Evolutionary conservation across 2,888 invertebrate species (phyloP).

Genomic region (Oxytorus armatus): DNA sequence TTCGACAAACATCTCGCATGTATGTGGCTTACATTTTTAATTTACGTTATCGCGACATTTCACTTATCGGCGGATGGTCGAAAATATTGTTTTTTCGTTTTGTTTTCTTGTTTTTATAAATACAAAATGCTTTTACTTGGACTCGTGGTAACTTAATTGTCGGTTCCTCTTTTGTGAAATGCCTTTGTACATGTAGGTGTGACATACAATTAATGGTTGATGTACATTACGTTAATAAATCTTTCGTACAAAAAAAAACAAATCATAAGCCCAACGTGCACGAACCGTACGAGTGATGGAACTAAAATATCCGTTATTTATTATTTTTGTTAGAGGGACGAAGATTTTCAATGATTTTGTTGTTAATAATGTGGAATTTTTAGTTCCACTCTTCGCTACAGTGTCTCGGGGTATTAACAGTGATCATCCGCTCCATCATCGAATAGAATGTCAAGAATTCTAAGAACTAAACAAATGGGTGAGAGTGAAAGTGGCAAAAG

Average conservation of each 20-base stretch:
- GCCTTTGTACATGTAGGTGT: slow-evolving; percentile 76
- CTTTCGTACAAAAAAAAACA: slow-evolving; percentile 63
- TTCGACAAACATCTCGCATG: slow-evolving; percentile 40
- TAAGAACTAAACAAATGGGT: slow-evolving; percentile 26
- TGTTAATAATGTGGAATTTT: slow-evolving; percentile 17
- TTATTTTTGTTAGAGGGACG: slow-evolving; percentile 30
- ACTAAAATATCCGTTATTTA: slow-evolving; percentile 28
- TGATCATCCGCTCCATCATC: too few relatives aligned
- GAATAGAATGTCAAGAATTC: slow-evolving; percentile 44
- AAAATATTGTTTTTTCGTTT: not conserved
- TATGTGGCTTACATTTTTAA: slow-evolving; percentile 37
- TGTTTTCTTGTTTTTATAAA: slow-evolving; percentile 2
- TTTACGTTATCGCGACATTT: slow-evolving; percentile 52
- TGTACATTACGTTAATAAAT: slow-evolving; percentile 70
- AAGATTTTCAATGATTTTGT: slow-evolving; percentile 12
- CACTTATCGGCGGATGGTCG: not conserved
- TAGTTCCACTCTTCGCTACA: slow-evolving; percentile 17
- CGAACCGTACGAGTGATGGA: slow-evolving; percentile 33
- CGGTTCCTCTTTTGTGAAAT: slow-evolving; percentile 60
- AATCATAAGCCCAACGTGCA: slow-evolving; percentile 42
- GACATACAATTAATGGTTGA: slow-evolving; percentile 72
- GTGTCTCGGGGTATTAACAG: too few relatives aligned
- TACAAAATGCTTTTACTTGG: slow-evolving; percentile 16
- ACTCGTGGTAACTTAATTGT: slow-evolving; percentile 48
- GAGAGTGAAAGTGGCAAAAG: too few relatives aligned